Conservation (phyloP, 2,888 invertebrate genomes). For the Eremobia ochroleuca region DNA sequence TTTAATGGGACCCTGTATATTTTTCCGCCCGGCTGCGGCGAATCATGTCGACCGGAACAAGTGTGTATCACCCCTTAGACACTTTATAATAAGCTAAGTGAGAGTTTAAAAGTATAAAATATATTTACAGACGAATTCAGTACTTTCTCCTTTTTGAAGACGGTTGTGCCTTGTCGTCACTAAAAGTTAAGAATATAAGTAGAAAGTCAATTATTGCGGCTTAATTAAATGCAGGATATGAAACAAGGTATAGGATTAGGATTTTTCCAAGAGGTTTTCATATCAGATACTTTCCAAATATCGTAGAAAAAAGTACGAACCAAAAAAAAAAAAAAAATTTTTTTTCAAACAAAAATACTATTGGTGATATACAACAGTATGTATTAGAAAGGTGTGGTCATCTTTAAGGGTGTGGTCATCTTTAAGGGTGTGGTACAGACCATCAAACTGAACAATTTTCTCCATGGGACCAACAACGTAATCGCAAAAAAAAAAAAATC, state of each 20-base stretch:
- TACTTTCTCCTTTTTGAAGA: slow-evolving; percentile 25
- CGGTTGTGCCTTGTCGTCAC: slow-evolving; percentile 4
- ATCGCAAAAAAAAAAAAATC: neutral
- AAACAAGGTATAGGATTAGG: slow-evolving; percentile 45
- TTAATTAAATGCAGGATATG: slow-evolving; percentile 50
- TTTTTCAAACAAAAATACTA: neutral
- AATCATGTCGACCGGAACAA: slow-evolving; percentile 3
- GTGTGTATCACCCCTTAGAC: neutral
- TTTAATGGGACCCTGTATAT: too few species aligned
- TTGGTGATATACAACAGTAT: too few species aligned
- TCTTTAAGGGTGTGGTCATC: neutral
- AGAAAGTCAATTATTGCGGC: slow-evolving; percentile 30
- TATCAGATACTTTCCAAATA: slow-evolving; percentile 8
- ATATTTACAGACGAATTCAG: slow-evolving; percentile 27
- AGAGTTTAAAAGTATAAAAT: slow-evolving; percentile 11
- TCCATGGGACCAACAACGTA: too few species aligned
- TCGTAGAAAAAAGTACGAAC: neutral
- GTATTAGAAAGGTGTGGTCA: neutral
- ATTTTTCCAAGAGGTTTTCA: slow-evolving; percentile 37
- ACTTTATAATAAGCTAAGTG: slow-evolving; percentile 19
- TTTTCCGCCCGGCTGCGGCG: neutral
- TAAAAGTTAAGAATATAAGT: slow-evolving; percentile 13
- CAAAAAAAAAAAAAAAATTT: too few species aligned
- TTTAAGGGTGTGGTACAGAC: neutral
- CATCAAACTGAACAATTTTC: neutral